phyloP scores from a whole-genome alignment of 1,140 invertebrate species.

The Sitodiplosis mosellana region DNA sequence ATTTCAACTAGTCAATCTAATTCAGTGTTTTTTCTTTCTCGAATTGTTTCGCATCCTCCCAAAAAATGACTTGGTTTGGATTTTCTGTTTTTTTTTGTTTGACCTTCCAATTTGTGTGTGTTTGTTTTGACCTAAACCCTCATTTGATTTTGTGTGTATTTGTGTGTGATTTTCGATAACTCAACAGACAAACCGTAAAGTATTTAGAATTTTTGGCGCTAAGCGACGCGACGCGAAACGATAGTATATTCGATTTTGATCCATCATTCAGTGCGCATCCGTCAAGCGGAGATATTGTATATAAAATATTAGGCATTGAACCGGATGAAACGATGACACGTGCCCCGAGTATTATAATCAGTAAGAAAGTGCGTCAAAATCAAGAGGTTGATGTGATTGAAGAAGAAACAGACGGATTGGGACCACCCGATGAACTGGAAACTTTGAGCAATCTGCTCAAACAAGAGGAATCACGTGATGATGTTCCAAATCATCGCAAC shows the following conservation, averaged over 20 bases:
- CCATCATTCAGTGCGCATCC: not conserved
- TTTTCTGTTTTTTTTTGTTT: not conserved
- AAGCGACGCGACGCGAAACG: not conserved
- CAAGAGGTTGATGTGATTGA: slow-evolving; percentile 11
- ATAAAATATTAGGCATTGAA: slow-evolving; percentile 1
- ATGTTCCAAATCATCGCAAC: slow-evolving; percentile 27
- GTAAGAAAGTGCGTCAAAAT: not conserved
- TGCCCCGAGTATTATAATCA: slow-evolving; percentile 1
- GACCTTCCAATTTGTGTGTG: no score
- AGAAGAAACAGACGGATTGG: slow-evolving; percentile 10
- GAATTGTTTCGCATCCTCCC: slow-evolving; percentile 10
- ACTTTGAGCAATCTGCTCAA: slow-evolving; percentile 25
- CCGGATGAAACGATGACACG: not conserved
- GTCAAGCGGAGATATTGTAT: not conserved
- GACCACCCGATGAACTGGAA: slow-evolving; percentile 8
- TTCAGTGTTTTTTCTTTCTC: slow-evolving; percentile 12
- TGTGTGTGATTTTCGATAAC: not conserved
- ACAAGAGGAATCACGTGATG: slow-evolving; percentile 32
- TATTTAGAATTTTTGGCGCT: slow-evolving; percentile 9
- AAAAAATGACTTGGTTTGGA: not conserved
- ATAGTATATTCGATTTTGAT: slow-evolving; percentile 2
- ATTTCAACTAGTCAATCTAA: slow-evolving; percentile 5
- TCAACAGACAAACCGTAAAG: slow-evolving; percentile 6
- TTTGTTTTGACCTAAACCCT: not conserved
- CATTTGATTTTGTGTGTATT: not conserved